A percentile compares a stretch with the other conserved stretches of the same genome.
Conservation (phyloP, 2,888 invertebrate species). For the Hyalella azteca region DNA sequence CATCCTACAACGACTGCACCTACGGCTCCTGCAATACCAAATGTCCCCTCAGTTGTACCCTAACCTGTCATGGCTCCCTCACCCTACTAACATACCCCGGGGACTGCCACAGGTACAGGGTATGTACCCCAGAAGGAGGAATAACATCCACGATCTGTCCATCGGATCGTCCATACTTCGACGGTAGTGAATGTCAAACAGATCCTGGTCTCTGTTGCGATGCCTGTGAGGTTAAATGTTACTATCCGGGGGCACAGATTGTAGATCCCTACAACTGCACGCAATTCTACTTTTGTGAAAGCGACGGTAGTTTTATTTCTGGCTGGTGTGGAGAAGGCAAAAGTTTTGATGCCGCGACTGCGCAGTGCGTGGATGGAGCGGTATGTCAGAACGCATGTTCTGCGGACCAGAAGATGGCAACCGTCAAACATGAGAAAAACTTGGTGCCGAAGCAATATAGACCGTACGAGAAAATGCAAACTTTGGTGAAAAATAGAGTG, state of each 20-base stretch:
- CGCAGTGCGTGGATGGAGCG: neutral
- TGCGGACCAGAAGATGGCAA: no score
- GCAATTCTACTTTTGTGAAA: neutral
- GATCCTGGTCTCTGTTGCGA: neutral
- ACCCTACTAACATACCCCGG: neutral
- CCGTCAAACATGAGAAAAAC: no score
- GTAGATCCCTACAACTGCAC: slow-evolving; percentile 11
- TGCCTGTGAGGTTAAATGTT: neutral
- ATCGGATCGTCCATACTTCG: neutral
- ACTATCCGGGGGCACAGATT: neutral
- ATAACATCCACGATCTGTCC: neutral
- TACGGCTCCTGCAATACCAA: neutral
- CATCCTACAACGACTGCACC: neutral
- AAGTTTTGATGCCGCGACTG: neutral
- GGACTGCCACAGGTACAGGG: neutral
- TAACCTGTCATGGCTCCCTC: neutral
- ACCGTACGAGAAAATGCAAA: no score
- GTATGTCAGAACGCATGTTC: neutral
- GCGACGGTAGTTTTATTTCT: neutral
- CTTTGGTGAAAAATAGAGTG: no score
- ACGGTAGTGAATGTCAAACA: neutral
- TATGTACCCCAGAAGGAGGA: neutral
- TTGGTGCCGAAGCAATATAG: no score
- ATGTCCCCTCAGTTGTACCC: neutral
- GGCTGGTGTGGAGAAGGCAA: neutral